Conservation (phyloP, 2,113 vertebrate species). For the Onychostoma macrolepis region DNA sequence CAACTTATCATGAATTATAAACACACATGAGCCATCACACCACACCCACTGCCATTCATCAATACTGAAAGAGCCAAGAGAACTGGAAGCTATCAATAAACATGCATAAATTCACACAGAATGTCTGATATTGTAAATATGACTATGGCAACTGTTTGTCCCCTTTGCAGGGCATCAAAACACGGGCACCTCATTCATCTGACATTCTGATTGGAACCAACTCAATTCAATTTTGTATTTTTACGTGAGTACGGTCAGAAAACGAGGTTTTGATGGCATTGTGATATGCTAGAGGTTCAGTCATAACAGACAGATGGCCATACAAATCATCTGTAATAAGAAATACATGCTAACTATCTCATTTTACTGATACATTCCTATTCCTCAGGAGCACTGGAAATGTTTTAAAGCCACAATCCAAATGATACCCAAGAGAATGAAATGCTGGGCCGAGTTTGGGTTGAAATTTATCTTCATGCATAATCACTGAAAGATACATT, state of each 20-base stretch:
- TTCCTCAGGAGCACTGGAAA: conserved; percentile 33
- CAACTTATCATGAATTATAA: conserved; percentile 61
- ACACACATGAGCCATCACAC: conserved; percentile 64
- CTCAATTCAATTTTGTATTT: conserved; percentile 53
- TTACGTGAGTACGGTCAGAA: conserved; percentile 44
- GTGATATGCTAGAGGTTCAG: conserved; percentile 49
- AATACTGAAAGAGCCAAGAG: conserved; percentile 66
- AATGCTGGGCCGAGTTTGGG: conserved; percentile 28
- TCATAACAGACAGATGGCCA: conserved; percentile 45
- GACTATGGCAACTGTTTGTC: conserved; percentile 49
- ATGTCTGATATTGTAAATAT: conserved; percentile 66
- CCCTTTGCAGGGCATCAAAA: conserved; percentile 40
- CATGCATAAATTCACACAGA: conserved; percentile 73
- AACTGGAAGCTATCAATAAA: conserved; percentile 70
- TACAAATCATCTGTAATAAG: conserved; percentile 47
- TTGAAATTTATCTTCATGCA: conserved; percentile 46
- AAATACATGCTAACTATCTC: conserved; percentile 56
- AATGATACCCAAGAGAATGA: conserved; percentile 39
- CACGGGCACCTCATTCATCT: conserved; percentile 53
- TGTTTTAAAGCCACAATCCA: conserved; percentile 36
- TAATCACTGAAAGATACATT: conserved; percentile 32
- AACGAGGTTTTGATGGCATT: conserved; percentile 54
- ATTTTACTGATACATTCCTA: conserved; percentile 52
- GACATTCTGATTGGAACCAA: conserved; percentile 57
- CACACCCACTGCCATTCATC: conserved; percentile 60